Evolutionary conservation across 1,140 invertebrate genomes (phyloP).

Genomic region (Amphibalanus amphitrite): DNA sequence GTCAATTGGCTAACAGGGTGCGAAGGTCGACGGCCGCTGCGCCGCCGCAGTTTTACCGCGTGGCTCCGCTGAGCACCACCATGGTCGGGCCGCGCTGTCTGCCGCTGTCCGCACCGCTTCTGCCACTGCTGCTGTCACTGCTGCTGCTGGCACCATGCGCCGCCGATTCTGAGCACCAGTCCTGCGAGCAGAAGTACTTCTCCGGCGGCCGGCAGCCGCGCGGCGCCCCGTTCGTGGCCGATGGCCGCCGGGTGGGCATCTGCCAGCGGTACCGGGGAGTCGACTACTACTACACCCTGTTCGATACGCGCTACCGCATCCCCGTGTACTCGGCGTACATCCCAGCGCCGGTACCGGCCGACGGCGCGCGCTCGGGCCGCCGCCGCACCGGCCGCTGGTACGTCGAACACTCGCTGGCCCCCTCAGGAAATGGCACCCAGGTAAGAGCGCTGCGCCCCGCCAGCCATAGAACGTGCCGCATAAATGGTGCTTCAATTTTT

Average conservation of each 20-base stretch:
- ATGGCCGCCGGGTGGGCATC: neutral
- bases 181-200: neutral
- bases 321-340: neutral
- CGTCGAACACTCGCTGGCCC: slow-evolving; percentile 21
- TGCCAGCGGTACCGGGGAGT: neutral
- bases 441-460: too few species aligned
- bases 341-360: too few species aligned
- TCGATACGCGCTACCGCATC: neutral
- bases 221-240: neutral
- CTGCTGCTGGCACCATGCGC: too few species aligned
- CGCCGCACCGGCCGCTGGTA: slow-evolving; percentile 4
- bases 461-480: too few species aligned
- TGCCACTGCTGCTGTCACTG: too few species aligned
- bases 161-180: neutral
- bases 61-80: too few species aligned
- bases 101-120: too few species aligned
- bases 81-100: too few species aligned
- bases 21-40: too few species aligned
- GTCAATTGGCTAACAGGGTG: too few species aligned
- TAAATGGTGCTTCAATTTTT: too few species aligned
- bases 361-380: neutral
- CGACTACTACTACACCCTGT: neutral
- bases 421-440: slow-evolving; percentile 29
- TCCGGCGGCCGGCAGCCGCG: neutral
- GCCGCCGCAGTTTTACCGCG: too few species aligned